Evolutionary conservation across 1,140 invertebrate species (phyloP).

Genomic region (Apocrypta bakeri): DNA sequence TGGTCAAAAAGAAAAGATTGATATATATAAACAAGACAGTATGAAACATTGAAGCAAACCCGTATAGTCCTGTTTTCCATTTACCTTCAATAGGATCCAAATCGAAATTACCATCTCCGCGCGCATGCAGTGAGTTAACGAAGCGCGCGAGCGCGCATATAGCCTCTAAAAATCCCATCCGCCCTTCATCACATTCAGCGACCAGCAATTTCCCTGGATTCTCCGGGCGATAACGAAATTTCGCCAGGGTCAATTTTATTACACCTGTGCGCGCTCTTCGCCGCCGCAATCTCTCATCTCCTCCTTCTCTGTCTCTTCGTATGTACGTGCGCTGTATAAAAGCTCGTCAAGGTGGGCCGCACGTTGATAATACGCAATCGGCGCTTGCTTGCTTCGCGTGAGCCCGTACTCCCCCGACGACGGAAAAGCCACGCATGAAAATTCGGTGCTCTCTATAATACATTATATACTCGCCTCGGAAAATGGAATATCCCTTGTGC

Average conservation of each 20-base stretch:
- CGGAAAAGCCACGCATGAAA: neutral
- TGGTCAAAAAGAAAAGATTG: no score
- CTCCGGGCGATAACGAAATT: conserved; percentile 13
- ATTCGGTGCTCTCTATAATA: neutral
- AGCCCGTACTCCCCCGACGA: neutral
- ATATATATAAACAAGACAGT: no score
- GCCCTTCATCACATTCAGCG: neutral
- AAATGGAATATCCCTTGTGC: conserved; percentile 45
- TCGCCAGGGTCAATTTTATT: conserved; percentile 37
- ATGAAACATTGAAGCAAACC: no score
- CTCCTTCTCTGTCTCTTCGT: neutral
- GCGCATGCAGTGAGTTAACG: neutral
- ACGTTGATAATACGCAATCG: conserved; percentile 36
- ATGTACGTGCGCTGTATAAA: neutral
- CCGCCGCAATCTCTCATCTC: neutral
- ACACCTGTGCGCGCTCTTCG: conserved; percentile 5
- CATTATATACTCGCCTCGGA: neutral
- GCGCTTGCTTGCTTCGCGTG: neutral
- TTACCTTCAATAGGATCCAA: neutral
- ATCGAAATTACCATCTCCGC: neutral
- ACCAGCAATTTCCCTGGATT: neutral
- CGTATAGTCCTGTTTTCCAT: no score
- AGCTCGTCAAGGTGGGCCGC: conserved; percentile 24
- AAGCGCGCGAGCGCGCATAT: neutral
- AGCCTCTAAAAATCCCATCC: neutral